phyloP scores from a whole-genome alignment of 2,888 invertebrate species.

The Plagodis pulveraria region DNA sequence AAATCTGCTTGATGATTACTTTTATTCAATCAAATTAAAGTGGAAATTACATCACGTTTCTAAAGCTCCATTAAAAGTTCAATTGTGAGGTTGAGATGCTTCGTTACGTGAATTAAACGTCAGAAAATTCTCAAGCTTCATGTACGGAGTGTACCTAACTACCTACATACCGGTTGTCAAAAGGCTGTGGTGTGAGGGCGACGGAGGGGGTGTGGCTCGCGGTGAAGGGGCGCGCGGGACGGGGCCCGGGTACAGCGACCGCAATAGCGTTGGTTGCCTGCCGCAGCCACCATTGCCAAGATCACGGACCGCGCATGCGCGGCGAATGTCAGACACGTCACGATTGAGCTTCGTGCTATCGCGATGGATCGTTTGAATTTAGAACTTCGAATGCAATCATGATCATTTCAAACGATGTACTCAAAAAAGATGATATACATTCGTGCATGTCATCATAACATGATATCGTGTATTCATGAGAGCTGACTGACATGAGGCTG shows the following conservation, averaged over 20 bases:
- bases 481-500: slow-evolving; percentile 12
- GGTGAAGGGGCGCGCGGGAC: slow-evolving; percentile 36
- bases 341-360: slow-evolving; percentile 77
- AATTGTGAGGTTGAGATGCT: slow-evolving; percentile 62
- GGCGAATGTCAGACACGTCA: slow-evolving; percentile 85
- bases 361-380: slow-evolving; percentile 74
- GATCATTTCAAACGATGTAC: slow-evolving; percentile 56
- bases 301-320: slow-evolving; percentile 84
- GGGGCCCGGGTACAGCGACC: slow-evolving; percentile 77
- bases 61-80: slow-evolving; percentile 62
- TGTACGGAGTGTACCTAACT: slow-evolving; percentile 59
- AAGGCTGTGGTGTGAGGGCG: slow-evolving; percentile 58
- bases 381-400: slow-evolving; percentile 71
- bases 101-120: slow-evolving; percentile 78
- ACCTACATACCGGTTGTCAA: slow-evolving; percentile 80
- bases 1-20: slow-evolving; percentile 25
- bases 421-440: slow-evolving; percentile 43
- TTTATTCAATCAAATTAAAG: slow-evolving; percentile 28
- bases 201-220: slow-evolving; percentile 39
- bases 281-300: slow-evolving; percentile 84
- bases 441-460: slow-evolving; percentile 34
- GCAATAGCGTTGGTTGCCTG: slow-evolving; percentile 71
- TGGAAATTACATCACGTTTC: slow-evolving; percentile 50
- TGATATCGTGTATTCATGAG: slow-evolving; percentile 35
- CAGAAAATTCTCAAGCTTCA: slow-evolving; percentile 77